Evolutionary conservation across 2,797 vertebrate genomes (phyloP).

Genomic region (Pseudomugil tenellus): DNA sequence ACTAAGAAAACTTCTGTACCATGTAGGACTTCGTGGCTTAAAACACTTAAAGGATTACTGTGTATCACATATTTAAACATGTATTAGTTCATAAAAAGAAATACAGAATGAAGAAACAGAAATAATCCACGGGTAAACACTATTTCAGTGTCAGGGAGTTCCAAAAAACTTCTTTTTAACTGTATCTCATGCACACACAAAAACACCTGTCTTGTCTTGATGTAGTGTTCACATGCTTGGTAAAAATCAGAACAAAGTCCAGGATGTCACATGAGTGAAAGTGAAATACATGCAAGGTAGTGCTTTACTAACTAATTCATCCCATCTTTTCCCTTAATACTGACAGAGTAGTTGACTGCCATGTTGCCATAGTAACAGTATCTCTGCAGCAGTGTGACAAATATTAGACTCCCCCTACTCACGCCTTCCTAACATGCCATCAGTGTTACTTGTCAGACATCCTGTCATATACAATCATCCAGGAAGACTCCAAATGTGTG

Average conservation of each 20-base stretch:
- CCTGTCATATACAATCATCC: conserved; percentile 76
- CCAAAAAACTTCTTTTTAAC: background rate
- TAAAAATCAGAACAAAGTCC: conserved; percentile 24
- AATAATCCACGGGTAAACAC: background rate
- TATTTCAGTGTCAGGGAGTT: background rate
- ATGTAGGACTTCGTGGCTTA: conserved; percentile 1
- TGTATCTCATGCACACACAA: background rate
- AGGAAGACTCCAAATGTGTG: conserved; percentile 62
- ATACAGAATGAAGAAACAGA: background rate
- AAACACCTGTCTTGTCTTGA: background rate
- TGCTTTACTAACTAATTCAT: conserved; percentile 47
- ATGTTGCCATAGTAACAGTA: conserved; percentile 68
- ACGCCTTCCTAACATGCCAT: conserved; percentile 64
- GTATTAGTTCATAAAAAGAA: background rate
- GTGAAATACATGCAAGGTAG: conserved; percentile 15
- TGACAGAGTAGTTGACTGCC: conserved; percentile 73
- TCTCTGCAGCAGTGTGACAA: conserved; percentile 36
- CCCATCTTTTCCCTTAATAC: conserved; percentile 79
- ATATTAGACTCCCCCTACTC: conserved; percentile 35
- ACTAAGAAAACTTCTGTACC: background rate
- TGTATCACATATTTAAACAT: conserved; percentile 3
- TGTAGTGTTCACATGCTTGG: conserved; percentile 10
- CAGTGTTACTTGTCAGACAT: conserved; percentile 74
- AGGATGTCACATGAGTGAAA: conserved; percentile 17
- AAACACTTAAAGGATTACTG: background rate